Conservation (phyloP, 2,888 invertebrate species). For the Danaus chrysippus region DNA sequence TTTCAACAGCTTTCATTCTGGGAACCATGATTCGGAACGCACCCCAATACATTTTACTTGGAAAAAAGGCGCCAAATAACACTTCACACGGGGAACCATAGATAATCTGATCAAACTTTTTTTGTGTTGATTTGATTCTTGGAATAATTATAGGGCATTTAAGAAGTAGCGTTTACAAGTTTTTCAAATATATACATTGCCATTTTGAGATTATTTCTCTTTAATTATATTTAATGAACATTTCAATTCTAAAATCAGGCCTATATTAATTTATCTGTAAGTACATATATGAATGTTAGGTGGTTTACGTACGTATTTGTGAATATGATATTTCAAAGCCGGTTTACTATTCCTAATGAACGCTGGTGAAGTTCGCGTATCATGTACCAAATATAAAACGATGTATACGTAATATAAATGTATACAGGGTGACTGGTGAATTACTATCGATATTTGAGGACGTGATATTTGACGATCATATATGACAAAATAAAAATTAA, state of each 20-base stretch:
- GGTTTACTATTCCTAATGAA: constrained; percentile 72
- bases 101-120: constrained; percentile 34
- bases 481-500: too few relatives aligned
- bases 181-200: too few relatives aligned
- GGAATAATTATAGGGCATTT: constrained; percentile 13
- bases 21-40: constrained; percentile 22
- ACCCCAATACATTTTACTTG: constrained; percentile 25
- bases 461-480: too few relatives aligned
- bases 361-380: constrained; percentile 43
- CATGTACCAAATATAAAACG: constrained; percentile 35
- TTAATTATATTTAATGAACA: too few relatives aligned
- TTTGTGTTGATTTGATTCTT: constrained; percentile 18
- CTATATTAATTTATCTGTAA: constrained; percentile 14
- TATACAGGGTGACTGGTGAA: too few relatives aligned
- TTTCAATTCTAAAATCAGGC: too few relatives aligned
- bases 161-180: not conserved
- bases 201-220: too few relatives aligned
- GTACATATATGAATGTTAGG: constrained; percentile 14
- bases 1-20: constrained; percentile 26
- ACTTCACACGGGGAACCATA: constrained; percentile 30
- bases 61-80: constrained; percentile 26
- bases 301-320: constrained; percentile 38
- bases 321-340: constrained; percentile 58
- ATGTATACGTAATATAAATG: constrained; percentile 32
- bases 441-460: too few relatives aligned